Evolutionary conservation across 2,113 vertebrate species (phyloP).

Genomic region (Scortum barcoo): DNA sequence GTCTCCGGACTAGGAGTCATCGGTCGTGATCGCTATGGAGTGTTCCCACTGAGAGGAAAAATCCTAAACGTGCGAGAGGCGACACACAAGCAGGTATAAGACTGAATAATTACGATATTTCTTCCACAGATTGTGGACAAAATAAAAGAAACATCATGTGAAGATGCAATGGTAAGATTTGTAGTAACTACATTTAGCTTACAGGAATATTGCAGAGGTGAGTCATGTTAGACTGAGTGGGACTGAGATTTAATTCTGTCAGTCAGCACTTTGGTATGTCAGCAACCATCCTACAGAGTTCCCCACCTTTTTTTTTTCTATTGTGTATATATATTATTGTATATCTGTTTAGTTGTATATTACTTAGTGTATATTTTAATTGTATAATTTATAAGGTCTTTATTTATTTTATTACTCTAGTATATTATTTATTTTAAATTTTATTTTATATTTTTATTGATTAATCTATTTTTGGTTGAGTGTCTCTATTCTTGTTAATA

Average conservation of each 20-base stretch:
- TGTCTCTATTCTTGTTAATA: too few species aligned
- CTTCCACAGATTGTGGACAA: not conserved
- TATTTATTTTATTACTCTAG: too few species aligned
- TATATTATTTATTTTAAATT: too few species aligned
- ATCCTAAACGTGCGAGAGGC: slow-evolving; percentile 99
- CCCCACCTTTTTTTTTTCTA: too few species aligned
- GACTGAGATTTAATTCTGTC: not conserved
- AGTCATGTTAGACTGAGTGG: not conserved
- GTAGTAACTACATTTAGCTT: not conserved
- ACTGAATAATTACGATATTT: accelerated
- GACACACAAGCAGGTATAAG: slow-evolving; percentile 95
- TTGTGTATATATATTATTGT: too few species aligned
- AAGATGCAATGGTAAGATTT: not conserved
- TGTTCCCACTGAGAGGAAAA: slow-evolving; percentile 97
- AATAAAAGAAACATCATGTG: not conserved
- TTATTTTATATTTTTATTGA: too few species aligned
- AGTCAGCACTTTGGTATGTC: not conserved
- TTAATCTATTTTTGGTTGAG: too few species aligned
- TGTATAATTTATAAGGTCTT: too few species aligned
- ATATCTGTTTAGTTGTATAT: too few species aligned
- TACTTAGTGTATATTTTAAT: too few species aligned
- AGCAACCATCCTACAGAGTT: not conserved
- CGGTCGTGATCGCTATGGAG: slow-evolving; percentile 95
- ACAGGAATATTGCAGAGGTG: not conserved
- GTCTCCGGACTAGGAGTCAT: slow-evolving; percentile 98